Base-by-base conservation (phyloP, 2,888 invertebrate genomes). In the Julus scanicus region DNA sequence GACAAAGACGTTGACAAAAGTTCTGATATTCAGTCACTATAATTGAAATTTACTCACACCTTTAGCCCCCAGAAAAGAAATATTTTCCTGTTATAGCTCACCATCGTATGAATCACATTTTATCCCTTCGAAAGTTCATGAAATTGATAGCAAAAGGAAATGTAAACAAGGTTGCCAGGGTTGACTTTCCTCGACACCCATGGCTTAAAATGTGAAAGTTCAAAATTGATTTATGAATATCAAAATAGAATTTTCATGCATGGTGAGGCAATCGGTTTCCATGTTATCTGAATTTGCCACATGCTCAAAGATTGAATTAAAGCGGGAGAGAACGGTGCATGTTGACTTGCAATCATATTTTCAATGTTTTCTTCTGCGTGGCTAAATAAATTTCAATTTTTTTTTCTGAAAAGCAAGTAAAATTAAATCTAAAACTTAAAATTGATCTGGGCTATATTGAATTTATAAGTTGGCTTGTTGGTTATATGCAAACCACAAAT, bases 201-300 rank as follows among this genome's bases (percentile, higher is more conserved):
- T 1, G 71, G 71, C 20, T 71, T 29, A 71, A 71, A 71, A 71
- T 71, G 71, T 71, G 71, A 71, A 71, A 71, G 71, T 71, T 71
- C 71, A n/a, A 71, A 71, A 71, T 71, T 71, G 71, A 71, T 71
- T 71, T 71, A 71, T 71, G 71, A 71, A 71, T 71, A 71, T 71
- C 71, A 71, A 71, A 71, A 71, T 71, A 29, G 71, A 71, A 71
- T 71, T 71, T 71, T 71, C 71, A 71, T 11, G 71, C 71, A 71
- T 71, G 71, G 29, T 5, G 71, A 71, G 71, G 29, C 29, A 71
- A 20, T 29, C 71, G 71, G 71, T 71, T 71, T 29, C 71, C 71
- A 71, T 71, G 71, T 71, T 71, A 71, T 71, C 71, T 71, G 71
- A 20, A 71, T 71, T 71, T 71, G 71, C 71, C 71, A 71, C 71